These are phyloP conservation scores for Karalla daura DNA, from an alignment of 2,797 vertebrate species.

Conservation along the genomic window DNA sequence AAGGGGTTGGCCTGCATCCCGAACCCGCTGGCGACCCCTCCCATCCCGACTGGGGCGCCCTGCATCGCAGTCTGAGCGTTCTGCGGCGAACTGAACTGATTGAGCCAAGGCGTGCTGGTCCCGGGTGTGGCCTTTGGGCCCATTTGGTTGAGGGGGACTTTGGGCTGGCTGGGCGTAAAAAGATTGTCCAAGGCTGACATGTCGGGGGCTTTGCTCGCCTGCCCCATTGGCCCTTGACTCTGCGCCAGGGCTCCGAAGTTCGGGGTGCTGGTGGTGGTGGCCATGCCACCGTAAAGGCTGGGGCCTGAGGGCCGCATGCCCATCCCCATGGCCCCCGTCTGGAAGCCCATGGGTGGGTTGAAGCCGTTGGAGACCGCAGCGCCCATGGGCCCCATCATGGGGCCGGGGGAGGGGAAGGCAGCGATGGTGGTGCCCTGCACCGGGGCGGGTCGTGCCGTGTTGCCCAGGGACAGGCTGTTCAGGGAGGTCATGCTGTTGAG, in stretches of 20 bases:
- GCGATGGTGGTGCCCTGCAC: conserved; percentile 76
- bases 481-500: conserved; percentile 93
- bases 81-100: conserved; percentile 85
- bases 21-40: conserved; percentile 87
- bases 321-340: conserved; percentile 85
- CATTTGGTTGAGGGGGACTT: conserved; percentile 96
- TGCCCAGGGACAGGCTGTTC: conserved; percentile 84
- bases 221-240: conserved; percentile 73
- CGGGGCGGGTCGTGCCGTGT: conserved; percentile 77
- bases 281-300: conserved; percentile 85
- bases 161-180: conserved; percentile 92
- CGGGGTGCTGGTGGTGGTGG: conserved; percentile 86
- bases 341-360: conserved; percentile 87
- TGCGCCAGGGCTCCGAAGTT: conserved; percentile 87
- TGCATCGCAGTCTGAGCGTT: conserved; percentile 82
- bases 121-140: conserved; percentile 81
- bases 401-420: conserved; percentile 83
- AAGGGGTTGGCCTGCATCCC: conserved; percentile 97
- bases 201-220: conserved; percentile 82
- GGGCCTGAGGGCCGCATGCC: conserved; percentile 84
- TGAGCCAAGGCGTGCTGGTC: conserved; percentile 87
- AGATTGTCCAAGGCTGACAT: conserved; percentile 94
- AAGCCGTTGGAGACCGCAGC: conserved; percentile 91
- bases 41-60: conserved; percentile 75
- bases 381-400: conserved; percentile 79